phyloP scores from a whole-genome alignment of 2,888 invertebrate species.

The Elegia similella region DNA sequence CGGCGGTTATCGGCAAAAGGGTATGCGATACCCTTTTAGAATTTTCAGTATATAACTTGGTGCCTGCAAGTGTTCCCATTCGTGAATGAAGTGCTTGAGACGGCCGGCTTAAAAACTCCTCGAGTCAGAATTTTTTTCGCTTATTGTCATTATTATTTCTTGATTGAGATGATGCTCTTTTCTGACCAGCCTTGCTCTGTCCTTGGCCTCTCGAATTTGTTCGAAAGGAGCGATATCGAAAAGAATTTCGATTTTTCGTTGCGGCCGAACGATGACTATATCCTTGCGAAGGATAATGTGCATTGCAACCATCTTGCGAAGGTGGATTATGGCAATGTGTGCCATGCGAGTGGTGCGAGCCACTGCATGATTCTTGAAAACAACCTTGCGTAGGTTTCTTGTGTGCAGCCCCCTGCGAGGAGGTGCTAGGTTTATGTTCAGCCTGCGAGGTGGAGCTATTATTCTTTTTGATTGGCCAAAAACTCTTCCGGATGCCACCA shows the following conservation, averaged over 20 bases:
- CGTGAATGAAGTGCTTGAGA: background rate
- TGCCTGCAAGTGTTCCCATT: background rate
- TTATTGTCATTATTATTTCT: background rate
- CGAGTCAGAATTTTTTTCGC: background rate
- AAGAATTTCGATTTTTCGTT: background rate
- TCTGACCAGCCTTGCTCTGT: background rate
- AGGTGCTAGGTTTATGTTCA: background rate
- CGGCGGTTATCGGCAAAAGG: background rate
- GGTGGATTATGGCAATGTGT: too few species aligned
- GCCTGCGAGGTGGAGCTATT: background rate
- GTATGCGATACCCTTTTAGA: background rate
- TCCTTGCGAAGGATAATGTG: too few species aligned
- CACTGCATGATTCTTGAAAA: background rate
- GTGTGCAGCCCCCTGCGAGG: too few species aligned
- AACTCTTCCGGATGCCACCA: too few species aligned
- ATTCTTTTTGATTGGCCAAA: too few species aligned
- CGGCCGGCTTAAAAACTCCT: background rate
- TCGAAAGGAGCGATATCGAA: background rate
- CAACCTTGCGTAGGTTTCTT: background rate
- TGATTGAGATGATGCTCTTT: background rate
- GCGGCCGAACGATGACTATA: background rate
- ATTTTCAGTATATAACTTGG: background rate
- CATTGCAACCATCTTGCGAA: too few species aligned
- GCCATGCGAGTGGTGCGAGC: too few species aligned
- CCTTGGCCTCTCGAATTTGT: background rate